Evolutionary conservation across 2,797 vertebrate species (phyloP).

Genomic region (Cygnus olor): DNA sequence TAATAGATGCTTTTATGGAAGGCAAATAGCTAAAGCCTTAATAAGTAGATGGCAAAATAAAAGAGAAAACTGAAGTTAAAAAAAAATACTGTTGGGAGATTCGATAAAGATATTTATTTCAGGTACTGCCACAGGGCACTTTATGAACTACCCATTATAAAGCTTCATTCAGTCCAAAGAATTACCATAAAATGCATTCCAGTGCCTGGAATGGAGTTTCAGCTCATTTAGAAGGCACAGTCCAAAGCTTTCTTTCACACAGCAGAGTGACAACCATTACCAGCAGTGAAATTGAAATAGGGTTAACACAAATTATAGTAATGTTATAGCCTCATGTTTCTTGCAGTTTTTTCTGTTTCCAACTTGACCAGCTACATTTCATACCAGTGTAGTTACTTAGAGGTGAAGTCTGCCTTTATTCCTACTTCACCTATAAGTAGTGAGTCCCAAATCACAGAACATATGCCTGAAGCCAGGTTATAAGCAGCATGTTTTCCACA

Average conservation of each 20-base stretch:
- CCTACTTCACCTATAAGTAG: not conserved
- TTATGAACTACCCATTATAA: not conserved
- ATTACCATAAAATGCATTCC: not conserved
- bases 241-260: not conserved
- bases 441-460: not conserved
- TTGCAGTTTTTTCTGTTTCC: not conserved
- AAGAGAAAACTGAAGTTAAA: not conserved
- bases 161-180: not conserved
- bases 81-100: not conserved
- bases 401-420: not conserved
- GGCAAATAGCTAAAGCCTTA: not conserved
- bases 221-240: not conserved
- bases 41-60: not conserved
- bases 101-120: not conserved
- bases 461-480: not conserved
- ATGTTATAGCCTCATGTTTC: not conserved
- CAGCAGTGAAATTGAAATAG: not conserved
- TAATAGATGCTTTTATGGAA: not conserved
- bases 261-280: not conserved
- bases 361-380: not conserved
- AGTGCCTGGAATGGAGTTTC: not conserved
- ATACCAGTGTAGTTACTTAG: not conserved
- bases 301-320: not conserved
- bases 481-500: not conserved
- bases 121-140: not conserved